Conservation (phyloP, 2,888 invertebrate genomes). For the Tiphia femorata region DNA sequence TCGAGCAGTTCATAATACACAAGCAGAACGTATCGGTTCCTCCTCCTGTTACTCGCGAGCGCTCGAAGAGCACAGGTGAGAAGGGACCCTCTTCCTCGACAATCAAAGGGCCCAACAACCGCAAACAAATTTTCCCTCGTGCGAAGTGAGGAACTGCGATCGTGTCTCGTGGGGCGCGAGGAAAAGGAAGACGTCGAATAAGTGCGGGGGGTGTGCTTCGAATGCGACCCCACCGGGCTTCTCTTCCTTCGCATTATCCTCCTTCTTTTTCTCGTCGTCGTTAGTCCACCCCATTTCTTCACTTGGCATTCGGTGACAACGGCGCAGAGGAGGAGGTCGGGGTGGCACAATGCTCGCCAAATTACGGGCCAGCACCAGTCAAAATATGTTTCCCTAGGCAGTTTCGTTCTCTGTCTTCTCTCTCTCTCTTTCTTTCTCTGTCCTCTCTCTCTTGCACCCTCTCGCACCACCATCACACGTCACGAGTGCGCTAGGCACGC, state of each 20-base stretch:
- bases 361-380: conserved; percentile 64
- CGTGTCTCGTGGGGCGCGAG: background rate
- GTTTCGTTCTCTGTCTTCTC: conserved; percentile 6
- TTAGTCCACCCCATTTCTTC: background rate
- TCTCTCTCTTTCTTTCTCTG: conserved; percentile 9
- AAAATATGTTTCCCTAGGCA: conserved; percentile 55
- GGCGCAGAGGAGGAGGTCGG: too few species aligned
- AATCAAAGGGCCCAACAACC: conserved; percentile 38
- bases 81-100: conserved; percentile 9
- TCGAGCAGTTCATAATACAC: conserved; percentile 21
- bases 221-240: background rate
- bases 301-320: conserved; percentile 45
- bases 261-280: background rate
- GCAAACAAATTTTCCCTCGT: conserved; percentile 50
- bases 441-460: background rate
- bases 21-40: conserved; percentile 1
- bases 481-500: too few species aligned
- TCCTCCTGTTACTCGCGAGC: background rate
- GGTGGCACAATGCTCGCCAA: conserved; percentile 60
- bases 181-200: too few species aligned
- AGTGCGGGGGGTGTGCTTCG: too few species aligned
- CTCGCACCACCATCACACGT: too few species aligned
- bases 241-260: background rate
- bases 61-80: background rate
- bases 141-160: background rate